phyloP scores from a whole-genome alignment of 2,888 invertebrate species.

The Minunthozetes semirufus region DNA sequence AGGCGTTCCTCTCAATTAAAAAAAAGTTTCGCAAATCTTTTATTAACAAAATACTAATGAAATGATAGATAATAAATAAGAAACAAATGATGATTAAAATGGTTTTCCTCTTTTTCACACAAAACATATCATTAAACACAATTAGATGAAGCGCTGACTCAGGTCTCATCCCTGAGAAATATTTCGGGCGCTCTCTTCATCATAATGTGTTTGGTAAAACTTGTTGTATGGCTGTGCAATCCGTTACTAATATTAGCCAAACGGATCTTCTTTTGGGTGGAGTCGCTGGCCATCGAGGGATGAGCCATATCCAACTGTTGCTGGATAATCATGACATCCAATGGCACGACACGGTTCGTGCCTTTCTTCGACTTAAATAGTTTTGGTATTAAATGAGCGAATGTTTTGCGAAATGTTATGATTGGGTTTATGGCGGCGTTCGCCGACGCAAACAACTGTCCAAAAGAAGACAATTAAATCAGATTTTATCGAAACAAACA shows the following conservation, averaged over 20 bases:
- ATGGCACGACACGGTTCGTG: background rate
- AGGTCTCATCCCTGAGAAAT: conserved; percentile 11
- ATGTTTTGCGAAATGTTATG: conserved; percentile 48
- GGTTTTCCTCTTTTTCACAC: background rate
- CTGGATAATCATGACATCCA: background rate
- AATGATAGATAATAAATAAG: too few relatives aligned
- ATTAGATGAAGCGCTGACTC: background rate
- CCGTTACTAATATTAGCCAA: background rate
- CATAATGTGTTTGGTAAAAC: conserved; percentile 32
- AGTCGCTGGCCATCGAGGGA: conserved; percentile 6
- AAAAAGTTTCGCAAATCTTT: too few relatives aligned
- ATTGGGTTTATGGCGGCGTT: conserved; percentile 62
- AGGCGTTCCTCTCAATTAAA: too few relatives aligned
- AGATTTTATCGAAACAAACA: background rate
- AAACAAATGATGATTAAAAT: too few relatives aligned
- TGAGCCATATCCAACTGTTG: conserved; percentile 2
- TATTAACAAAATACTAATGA: too few relatives aligned
- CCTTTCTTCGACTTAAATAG: background rate
- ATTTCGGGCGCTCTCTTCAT: conserved; percentile 33
- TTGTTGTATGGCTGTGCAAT: conserved; percentile 7
- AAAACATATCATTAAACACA: background rate
- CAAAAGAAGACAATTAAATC: conserved; percentile 7
- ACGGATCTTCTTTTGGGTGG: background rate
- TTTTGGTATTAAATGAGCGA: conserved; percentile 22
- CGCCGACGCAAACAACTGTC: conserved; percentile 40